Conservation (phyloP, 2,888 invertebrate species). For the Leptothorax acervorum region DNA sequence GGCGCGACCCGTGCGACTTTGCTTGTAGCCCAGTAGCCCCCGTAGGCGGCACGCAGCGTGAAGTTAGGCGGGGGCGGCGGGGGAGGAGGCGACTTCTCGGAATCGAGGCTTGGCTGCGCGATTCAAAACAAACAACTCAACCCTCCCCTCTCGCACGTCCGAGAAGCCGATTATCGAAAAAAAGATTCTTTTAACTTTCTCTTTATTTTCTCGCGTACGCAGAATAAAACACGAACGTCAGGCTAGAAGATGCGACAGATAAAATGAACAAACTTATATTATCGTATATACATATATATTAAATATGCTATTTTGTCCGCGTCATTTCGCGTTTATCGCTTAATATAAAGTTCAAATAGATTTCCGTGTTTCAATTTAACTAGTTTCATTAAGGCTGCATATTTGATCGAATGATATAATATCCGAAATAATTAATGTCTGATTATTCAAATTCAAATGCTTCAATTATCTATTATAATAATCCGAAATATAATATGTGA, state of each 20-base stretch:
- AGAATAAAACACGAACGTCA: not conserved
- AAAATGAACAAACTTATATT: not conserved
- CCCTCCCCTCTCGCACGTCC: too few species aligned
- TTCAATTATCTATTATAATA: not conserved
- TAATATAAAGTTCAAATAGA: not conserved
- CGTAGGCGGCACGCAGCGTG: too few species aligned
- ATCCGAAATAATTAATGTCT: not conserved
- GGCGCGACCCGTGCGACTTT: too few species aligned
- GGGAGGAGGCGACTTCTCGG: not conserved
- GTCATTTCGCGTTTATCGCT: not conserved
- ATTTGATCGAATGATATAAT: not conserved
- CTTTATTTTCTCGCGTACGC: too few species aligned
- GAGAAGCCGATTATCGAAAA: too few species aligned
- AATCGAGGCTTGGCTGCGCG: not conserved
- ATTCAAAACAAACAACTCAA: not conserved
- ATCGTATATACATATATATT: not conserved
- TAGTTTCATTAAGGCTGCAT: not conserved
- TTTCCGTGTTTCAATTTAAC: not conserved
- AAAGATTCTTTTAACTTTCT: not conserved
- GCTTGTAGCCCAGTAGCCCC: too few species aligned
- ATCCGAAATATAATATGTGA: not conserved
- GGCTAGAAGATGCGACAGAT: not conserved
- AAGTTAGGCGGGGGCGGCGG: not conserved
- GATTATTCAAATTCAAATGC: not conserved
- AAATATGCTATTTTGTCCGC: not conserved